Evolutionary conservation across 2,113 vertebrate species (phyloP).

Genomic region (Strix uralensis): DNA sequence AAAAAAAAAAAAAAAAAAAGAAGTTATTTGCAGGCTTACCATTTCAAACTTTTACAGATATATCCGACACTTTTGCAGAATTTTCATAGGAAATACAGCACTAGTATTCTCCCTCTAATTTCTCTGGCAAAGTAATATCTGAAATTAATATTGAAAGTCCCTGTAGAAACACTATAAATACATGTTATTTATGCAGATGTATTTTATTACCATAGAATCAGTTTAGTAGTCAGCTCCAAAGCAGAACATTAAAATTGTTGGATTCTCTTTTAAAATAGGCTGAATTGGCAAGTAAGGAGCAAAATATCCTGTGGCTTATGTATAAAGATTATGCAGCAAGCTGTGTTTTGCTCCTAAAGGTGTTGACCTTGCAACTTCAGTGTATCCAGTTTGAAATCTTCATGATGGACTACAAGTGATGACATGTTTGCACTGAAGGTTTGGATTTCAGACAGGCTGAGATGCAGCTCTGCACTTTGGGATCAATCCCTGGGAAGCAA

Average conservation of each 20-base stretch:
- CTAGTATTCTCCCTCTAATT: not conserved
- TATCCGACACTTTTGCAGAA: not conserved
- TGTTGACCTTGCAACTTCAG: slow-evolving; percentile 23
- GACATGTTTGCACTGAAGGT: not conserved
- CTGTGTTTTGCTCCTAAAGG: slow-evolving; percentile 10
- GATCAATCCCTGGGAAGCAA: not conserved
- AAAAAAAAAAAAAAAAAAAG: not conserved
- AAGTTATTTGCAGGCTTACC: not conserved
- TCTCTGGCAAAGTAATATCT: not conserved
- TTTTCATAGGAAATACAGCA: not conserved
- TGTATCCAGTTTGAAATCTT: slow-evolving; percentile 1
- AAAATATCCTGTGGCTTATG: slow-evolving; percentile 3
- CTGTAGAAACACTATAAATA: not conserved
- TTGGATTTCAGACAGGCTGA: slow-evolving; percentile 23
- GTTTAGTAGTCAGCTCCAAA: not conserved
- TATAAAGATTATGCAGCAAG: not conserved
- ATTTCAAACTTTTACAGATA: not conserved
- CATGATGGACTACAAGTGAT: slow-evolving; percentile 5
- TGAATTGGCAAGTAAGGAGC: not conserved
- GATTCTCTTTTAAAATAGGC: not conserved
- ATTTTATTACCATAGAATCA: slow-evolving; percentile 6
- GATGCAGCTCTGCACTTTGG: not conserved
- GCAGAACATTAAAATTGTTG: not conserved
- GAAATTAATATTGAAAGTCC: not conserved
- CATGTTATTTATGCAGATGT: not conserved